Conservation (phyloP, 2,888 invertebrate species). For the Harpalus rufipes region DNA sequence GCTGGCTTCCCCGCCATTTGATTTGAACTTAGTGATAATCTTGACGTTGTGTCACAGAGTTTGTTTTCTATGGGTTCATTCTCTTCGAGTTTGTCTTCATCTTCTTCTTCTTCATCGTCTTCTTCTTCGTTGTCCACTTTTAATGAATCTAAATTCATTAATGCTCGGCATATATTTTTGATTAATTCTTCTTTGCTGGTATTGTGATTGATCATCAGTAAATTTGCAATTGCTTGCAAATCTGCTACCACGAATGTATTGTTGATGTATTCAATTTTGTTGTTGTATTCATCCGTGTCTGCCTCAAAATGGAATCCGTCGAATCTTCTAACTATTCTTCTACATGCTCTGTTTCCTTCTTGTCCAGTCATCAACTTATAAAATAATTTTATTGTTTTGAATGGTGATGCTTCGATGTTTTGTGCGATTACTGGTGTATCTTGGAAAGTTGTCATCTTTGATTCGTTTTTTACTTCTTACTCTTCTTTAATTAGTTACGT, state of each 20-base stretch:
- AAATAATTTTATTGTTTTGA: not conserved
- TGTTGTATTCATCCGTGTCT: conserved; percentile 51
- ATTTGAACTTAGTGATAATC: not conserved
- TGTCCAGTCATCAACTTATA: not conserved
- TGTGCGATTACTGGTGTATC: not conserved
- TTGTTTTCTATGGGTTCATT: not conserved
- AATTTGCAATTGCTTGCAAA: conserved; percentile 47
- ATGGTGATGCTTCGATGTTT: not conserved
- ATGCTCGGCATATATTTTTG: not conserved
- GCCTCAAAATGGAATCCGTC: conserved; percentile 49
- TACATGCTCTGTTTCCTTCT: conserved; percentile 1
- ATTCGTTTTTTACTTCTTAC: no score
- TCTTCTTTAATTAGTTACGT: no score
- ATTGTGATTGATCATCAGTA: conserved; percentile 20
- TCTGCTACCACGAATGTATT: conserved; percentile 23
- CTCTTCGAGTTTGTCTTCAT: no score
- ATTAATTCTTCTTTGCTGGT: conserved; percentile 49
- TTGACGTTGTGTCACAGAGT: not conserved
- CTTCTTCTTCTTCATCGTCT: conserved; percentile 22
- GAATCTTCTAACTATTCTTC: not conserved
- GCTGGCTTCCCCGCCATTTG: no score
- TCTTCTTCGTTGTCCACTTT: conserved; percentile 25
- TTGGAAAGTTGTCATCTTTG: not conserved
- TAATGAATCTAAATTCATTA: conserved; percentile 6
- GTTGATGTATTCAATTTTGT: conserved; percentile 44